Percentiles rank a stretch among this genome's conserved stretches.
Evolutionary conservation across 2,888 invertebrate species (phyloP).

Genomic region (Cephonodes hylas): DNA sequence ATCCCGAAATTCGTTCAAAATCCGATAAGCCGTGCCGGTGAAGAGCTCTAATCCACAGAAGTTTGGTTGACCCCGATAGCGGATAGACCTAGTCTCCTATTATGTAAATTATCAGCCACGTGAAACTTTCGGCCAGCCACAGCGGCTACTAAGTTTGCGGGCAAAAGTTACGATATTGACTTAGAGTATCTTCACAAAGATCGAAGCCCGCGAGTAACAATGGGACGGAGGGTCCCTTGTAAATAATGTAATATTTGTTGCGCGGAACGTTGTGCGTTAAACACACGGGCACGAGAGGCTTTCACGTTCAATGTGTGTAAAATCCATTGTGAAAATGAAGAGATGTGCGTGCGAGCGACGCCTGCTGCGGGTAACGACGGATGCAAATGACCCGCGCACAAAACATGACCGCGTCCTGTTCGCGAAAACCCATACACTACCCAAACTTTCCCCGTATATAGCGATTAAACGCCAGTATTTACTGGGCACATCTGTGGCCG

Average conservation of each 20-base stretch:
- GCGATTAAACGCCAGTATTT: conserved; percentile 18
- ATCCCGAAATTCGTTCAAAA: conserved; percentile 77
- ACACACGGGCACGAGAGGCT: not conserved
- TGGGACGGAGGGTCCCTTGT: conserved; percentile 37
- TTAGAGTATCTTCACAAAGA: conserved; percentile 61
- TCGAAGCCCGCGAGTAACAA: conserved; percentile 51
- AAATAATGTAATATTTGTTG: conserved; percentile 37
- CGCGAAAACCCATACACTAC: conserved; percentile 24
- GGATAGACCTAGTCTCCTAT: conserved; percentile 78
- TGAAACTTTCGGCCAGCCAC: conserved; percentile 71
- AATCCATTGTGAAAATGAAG: conserved; percentile 60
- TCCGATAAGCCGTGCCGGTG: conserved; percentile 75
- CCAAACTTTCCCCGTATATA: conserved; percentile 26
- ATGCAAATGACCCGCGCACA: conserved; percentile 58
- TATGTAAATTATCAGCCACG: conserved; percentile 79
- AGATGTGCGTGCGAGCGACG: conserved; percentile 52
- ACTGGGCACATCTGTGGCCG: not conserved
- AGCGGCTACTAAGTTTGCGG: conserved; percentile 69
- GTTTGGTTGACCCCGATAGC: conserved; percentile 77
- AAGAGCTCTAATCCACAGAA: conserved; percentile 77
- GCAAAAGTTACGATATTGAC: conserved; percentile 71
- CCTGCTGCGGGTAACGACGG: conserved; percentile 63
- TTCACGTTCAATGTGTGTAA: conserved; percentile 36
- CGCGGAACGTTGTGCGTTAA: not conserved
- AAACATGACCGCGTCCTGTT: conserved; percentile 50